Evolutionary conservation across 2,888 invertebrate genomes (phyloP), one percentile per base, ranked within the genome.

Genomic region (Galeruca laticollis): DNA sequence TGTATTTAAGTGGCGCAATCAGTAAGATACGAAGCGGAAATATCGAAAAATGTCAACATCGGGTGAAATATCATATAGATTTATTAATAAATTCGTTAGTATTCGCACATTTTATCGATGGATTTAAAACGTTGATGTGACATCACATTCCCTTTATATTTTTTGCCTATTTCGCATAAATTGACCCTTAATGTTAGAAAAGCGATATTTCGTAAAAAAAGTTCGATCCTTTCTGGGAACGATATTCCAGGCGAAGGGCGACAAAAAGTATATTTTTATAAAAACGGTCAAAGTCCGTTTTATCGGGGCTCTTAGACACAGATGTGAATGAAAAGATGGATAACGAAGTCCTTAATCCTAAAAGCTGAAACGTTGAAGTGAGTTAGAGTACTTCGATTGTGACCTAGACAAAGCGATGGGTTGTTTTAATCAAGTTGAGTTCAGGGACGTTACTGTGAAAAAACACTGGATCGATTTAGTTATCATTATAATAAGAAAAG

Each of bases 291-390:
- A 59, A 66, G 35, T 52, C 31, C 31, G 47, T 60, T 66, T 70
- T 70, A 70, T 70, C 56, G 71, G 31, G 20, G 64, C 71, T 56
- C 65, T 72, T 68, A 57, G 67, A 73, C 68, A 63, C 75, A 72
- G 73, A 75, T 73, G 73, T 75, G 71, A 75, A 73, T 75, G 74
- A 74, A 74, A 76, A 76, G 71, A 73, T 43, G 31, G 37, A 18
- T 20, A 51, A 70, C 67, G 47, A 64, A 21, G 60, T 67, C 61
- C 40, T 20, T 54, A 60, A 43, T 56, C 60, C 56, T 64, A 18
- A 56, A 64, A 64, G 31, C 64, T 64, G 56, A 47, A 64, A 61
- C 15, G 49, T 26, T 11, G 33, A 31, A 47, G 49, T n/a, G n/a
- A n/a, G n/a, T n/a, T n/a, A 20, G 31, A n/a, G 8, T 37, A 15